Base-by-base conservation (phyloP, 2,888 invertebrate genomes). In the Colostygia pectinataria region DNA sequence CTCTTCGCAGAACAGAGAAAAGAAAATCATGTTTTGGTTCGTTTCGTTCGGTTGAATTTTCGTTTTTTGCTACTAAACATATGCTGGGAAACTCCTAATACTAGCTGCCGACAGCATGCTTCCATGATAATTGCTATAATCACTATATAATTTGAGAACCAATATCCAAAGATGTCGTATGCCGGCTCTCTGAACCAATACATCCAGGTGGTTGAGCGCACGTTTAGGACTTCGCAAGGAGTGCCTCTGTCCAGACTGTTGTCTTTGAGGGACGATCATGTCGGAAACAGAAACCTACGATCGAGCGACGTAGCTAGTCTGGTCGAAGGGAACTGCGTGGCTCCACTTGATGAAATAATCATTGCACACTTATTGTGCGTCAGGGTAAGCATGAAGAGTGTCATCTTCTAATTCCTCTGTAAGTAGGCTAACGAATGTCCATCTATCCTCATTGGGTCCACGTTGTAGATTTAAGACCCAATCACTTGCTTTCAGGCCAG, bases 301-400 rank as follows among this genome's bases (percentile, higher is more conserved):
- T 86, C 94, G 7, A 93, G 94, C 53, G 92, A 92, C 64, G 94
- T 96, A 0, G 95, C 96, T 57, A 83, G 90, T 18, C 83, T 93
- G 14, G 94, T 96, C 1, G 93, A 94, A 63, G 92, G 94, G 39
- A 92, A 94, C 64, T 88, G 97, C 51, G 91, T 93, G 36, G 83
- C 93, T 5, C 96, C 96, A 0, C 85, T 96, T 45, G 95, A 96
- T 75, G 96, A 97, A 72, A 88, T 96, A 29, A 91, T 95, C 2
- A 90, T 93, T 34, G 90, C 92, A 3, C 97, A 97, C 77, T 79
- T 97, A n/a, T 92, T 92, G 65, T 93, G 94, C 60, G 80, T 93
- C 0, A 92, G 90, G 74, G 94, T 94, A 79, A 66, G 20, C 9
- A 20, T 25, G n/a, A n/a, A n/a, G n/a, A 9, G 2, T n/a, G n/a